Evolutionary conservation across 2,113 vertebrate species (phyloP).

Genomic region (Lepisosteus osseus): DNA sequence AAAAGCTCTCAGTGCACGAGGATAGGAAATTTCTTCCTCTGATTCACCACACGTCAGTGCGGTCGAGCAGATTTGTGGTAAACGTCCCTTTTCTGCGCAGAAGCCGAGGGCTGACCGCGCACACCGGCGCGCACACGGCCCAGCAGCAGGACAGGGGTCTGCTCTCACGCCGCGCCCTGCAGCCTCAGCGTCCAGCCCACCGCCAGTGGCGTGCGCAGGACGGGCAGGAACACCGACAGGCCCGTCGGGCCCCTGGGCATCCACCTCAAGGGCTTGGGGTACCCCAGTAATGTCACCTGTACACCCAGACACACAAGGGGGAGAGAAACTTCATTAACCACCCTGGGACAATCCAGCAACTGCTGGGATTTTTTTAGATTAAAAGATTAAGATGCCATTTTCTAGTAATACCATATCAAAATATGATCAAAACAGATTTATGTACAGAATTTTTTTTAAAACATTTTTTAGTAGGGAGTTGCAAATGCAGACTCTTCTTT

Average conservation of each 20-base stretch:
- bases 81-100: no score
- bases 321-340: not conserved
- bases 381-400: no score
- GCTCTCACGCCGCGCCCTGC: conserved; percentile 51
- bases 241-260: conserved; percentile 41
- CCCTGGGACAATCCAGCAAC: no score
- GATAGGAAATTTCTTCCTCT: no score
- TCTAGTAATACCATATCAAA: no score
- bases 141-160: no score
- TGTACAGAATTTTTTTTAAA: not conserved
- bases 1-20: no score
- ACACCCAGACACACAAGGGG: conserved; percentile 5
- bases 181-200: conserved; percentile 78
- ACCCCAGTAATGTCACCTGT: conserved; percentile 79
- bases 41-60: no score
- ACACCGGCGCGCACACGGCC: no score
- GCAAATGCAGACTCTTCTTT: not conserved
- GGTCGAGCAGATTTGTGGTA: no score
- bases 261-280: conserved; percentile 66
- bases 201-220: conserved; percentile 34
- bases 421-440: not conserved
- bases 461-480: not conserved
- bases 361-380: no score
- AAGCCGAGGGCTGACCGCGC: no score
- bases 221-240: conserved; percentile 69